A percentile compares a stretch with the other conserved stretches of the same genome.
phyloP scores from a whole-genome alignment of 2,888 invertebrate genomes.

The Nebria salina region DNA sequence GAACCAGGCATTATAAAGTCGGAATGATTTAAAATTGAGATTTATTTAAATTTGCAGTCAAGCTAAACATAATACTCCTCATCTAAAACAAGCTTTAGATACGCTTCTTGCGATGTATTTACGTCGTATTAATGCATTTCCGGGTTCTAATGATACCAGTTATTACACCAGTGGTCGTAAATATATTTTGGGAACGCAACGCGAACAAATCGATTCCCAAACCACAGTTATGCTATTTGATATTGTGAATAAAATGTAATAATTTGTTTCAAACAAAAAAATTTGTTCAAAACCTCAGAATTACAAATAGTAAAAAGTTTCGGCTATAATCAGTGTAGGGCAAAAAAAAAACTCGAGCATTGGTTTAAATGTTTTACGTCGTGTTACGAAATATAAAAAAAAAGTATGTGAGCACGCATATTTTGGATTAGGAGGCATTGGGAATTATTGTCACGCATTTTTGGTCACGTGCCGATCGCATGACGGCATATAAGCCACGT shows the following conservation, averaged over 20 bases:
- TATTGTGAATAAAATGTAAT: not conserved
- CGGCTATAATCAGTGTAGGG: not conserved
- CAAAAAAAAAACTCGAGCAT: not conserved
- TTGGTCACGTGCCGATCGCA: not conserved
- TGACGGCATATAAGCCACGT: not conserved
- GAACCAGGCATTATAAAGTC: not conserved
- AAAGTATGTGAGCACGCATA: not conserved
- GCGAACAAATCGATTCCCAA: too few species aligned
- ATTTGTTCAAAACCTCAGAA: not conserved
- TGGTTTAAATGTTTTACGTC: not conserved
- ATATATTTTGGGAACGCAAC: not conserved
- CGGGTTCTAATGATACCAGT: not conserved
- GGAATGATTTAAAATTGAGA: not conserved
- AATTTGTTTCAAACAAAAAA: not conserved
- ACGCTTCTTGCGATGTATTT: not conserved
- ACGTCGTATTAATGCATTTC: not conserved
- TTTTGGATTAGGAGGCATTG: not conserved
- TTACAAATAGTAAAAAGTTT: too few species aligned
- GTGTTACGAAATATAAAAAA: not conserved
- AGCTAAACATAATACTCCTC: not conserved
- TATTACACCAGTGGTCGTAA: not conserved
- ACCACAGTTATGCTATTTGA: too few species aligned
- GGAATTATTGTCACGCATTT: slow-evolving; percentile 1
- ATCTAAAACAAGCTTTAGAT: not conserved
- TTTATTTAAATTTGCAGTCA: not conserved